A percentile compares a stretch with the other conserved stretches of the same genome.
These are phyloP conservation scores for Callorhinus ursinus DNA, from an alignment of 2,113 vertebrate genomes.

Conservation along the genomic window DNA sequence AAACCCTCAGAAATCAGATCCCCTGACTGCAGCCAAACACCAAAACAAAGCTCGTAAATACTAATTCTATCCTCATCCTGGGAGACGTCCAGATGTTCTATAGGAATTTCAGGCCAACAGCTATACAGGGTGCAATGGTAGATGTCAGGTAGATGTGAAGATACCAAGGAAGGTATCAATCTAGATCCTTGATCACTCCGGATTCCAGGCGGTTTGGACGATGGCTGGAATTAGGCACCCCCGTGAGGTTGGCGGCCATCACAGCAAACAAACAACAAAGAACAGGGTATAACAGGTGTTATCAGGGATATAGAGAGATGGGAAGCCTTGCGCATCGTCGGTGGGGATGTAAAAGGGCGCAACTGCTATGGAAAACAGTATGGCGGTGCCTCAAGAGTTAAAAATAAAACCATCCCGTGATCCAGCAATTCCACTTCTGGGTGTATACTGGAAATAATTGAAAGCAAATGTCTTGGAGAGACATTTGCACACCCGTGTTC, in stretches of 20 bases:
- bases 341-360: neutral
- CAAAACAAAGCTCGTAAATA: neutral
- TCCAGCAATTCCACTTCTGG: neutral
- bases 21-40: neutral
- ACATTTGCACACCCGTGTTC: neutral
- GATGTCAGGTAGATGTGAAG: neutral
- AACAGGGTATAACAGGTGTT: neutral
- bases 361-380: neutral
- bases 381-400: neutral
- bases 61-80: neutral
- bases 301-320: neutral
- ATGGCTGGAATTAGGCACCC: neutral
- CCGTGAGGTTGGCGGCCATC: too few relatives aligned
- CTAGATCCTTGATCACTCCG: too few relatives aligned
- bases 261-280: neutral
- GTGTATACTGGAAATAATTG: neutral
- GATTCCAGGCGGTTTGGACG: neutral
- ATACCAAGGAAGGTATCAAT: fast-evolving
- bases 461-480: neutral
- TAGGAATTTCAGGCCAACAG: fast-evolving
- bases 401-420: neutral
- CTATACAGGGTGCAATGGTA: fast-evolving
- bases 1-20: neutral
- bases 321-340: neutral
- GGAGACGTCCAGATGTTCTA: neutral